Conservation (phyloP, 2,888 invertebrate genomes). For the Apantesis nais region DNA sequence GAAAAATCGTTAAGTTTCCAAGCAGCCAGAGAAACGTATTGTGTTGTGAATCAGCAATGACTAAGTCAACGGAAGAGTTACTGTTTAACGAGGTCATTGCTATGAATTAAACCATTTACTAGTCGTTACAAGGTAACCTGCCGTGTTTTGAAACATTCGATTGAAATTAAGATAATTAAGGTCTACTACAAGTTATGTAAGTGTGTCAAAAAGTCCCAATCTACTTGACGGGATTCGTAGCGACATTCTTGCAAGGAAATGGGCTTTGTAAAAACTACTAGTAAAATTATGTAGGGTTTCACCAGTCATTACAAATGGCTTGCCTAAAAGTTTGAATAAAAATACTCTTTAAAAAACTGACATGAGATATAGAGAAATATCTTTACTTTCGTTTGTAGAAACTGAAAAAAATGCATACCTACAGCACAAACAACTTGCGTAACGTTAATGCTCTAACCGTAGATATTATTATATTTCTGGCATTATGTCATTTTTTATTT, state of each 20-base stretch:
- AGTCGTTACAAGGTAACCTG: constrained; percentile 39
- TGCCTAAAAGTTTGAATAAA: no score
- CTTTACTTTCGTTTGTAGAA: background rate
- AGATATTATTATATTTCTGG: background rate
- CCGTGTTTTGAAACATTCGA: constrained; percentile 31
- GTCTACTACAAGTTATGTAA: no score
- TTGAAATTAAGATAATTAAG: constrained; percentile 39
- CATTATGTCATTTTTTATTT: background rate
- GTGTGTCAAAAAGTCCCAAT: background rate
- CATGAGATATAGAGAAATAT: background rate
- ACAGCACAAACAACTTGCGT: background rate
- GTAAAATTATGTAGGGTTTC: background rate
- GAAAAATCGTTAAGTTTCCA: constrained; percentile 48
- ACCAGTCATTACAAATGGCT: no score
- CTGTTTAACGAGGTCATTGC: constrained; percentile 49
- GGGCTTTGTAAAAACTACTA: background rate
- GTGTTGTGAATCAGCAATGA: constrained; percentile 71
- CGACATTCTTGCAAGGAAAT: background rate
- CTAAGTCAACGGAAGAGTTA: constrained; percentile 55
- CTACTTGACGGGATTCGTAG: background rate
- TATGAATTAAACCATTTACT: constrained; percentile 42
- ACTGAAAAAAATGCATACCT: background rate
- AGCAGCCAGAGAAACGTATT: constrained; percentile 50
- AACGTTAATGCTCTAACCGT: background rate
- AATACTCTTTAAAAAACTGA: background rate